These are phyloP conservation scores for Meteorus sp. DNA, from an alignment of 1,140 invertebrate species.

Conservation along the genomic window DNA sequence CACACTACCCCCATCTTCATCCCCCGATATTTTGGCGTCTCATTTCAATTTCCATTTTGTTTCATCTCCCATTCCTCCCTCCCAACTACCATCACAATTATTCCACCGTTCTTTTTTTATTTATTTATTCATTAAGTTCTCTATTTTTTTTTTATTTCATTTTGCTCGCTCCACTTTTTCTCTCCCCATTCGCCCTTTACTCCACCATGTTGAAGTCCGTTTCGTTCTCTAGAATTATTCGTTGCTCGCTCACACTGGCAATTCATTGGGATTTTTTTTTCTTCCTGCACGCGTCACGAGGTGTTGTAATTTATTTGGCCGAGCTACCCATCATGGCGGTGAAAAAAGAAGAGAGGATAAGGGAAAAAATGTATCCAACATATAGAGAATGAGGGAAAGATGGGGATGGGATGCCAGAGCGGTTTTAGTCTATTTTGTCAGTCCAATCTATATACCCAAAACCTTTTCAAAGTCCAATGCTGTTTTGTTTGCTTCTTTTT, in stretches of 20 bases:
- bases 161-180: conserved; percentile 2
- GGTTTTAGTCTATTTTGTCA: conserved; percentile 57
- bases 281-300: conserved; percentile 58
- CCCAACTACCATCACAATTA: conserved; percentile 1
- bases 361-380: not conserved
- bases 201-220: conserved; percentile 14
- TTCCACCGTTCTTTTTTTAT: not conserved
- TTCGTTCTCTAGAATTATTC: conserved; percentile 33
- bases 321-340: conserved; percentile 45
- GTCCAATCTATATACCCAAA: conserved; percentile 43
- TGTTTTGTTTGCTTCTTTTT: no score
- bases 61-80: not conserved
- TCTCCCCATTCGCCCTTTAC: conserved; percentile 20
- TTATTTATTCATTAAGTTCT: conserved; percentile 10
- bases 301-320: conserved; percentile 58
- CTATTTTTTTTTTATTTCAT: conserved; percentile 24
- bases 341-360: conserved; percentile 13
- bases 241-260: conserved; percentile 43
- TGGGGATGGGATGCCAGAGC: conserved; percentile 29
- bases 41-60: no score
- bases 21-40: no score
- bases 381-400: conserved; percentile 33
- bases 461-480: no score
- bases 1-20: no score
- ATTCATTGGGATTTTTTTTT: conserved; percentile 59